These are phyloP conservation scores for Struthidea cinerea DNA, from an alignment of 2,113 vertebrate species.

Conservation along the genomic window DNA sequence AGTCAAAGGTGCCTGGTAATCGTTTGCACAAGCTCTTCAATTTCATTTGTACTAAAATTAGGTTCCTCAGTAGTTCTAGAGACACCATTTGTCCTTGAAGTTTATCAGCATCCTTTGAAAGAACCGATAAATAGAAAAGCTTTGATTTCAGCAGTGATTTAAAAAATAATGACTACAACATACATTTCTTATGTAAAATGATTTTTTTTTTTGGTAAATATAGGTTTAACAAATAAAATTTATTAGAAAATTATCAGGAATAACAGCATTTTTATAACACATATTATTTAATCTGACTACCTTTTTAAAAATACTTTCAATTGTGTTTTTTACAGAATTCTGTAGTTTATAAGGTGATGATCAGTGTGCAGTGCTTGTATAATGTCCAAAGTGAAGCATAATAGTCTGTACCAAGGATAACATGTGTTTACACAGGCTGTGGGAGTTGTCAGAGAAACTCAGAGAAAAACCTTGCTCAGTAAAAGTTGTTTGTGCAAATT, in stretches of 20 bases:
- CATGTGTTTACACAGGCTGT: neutral
- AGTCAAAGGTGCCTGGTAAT: conserved; percentile 21
- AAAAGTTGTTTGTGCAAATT: neutral
- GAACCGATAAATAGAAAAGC: neutral
- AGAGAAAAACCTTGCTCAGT: neutral
- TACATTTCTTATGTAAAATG: neutral
- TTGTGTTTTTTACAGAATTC: neutral
- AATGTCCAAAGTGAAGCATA: neutral
- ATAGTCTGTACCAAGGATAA: neutral
- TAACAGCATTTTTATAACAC: neutral
- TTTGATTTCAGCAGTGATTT: neutral
- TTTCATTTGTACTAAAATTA: conserved; percentile 64
- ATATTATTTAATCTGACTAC: neutral
- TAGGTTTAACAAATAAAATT: neutral
- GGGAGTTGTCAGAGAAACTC: neutral
- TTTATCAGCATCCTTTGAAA: conserved; percentile 11
- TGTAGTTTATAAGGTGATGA: neutral
- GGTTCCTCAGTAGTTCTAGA: conserved; percentile 33
- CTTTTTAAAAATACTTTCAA: neutral
- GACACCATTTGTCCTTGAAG: conserved; percentile 31
- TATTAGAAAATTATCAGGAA: neutral
- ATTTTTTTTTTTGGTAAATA: neutral
- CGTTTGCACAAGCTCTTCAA: conserved; percentile 22
- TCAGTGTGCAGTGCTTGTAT: neutral
- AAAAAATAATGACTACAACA: neutral